Base-by-base conservation (phyloP, 64 coral and sea anemone genomes). In the Stylophora pistillata region DNA sequence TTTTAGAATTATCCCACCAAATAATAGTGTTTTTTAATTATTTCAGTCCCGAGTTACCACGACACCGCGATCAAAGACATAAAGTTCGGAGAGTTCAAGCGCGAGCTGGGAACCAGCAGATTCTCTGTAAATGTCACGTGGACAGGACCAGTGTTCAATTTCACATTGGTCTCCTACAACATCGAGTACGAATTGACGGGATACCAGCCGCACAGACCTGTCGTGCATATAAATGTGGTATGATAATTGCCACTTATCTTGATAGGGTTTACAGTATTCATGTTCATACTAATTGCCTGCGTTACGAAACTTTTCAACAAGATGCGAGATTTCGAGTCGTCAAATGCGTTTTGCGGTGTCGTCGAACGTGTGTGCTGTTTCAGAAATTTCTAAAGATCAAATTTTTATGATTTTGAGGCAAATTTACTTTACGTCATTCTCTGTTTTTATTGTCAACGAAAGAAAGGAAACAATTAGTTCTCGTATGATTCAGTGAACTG, bases 71-170 rank as follows among this genome's bases (percentile, higher is more conserved):
- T 84, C 23, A 47, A 37, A 25, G 52, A 68, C 53, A 2, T 69
- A 53, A 11, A 47, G 25, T 62, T 68, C 20, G 33, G 80, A 13
- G 62, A 26, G 2, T 84, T 68, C 52, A 5, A 69, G 0, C 59
- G 20, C 17, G 62, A 53, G 13, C 15, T 25, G 4, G 80, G 62
- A 54, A 84, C 11, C 15, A 62, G 13, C 23, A 84, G 60, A 17
- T 84, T 69, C 61, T 53, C 62, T 6, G 61, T 84, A 1, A 70
- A 69, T 53, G 47, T 53, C 34, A 53, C 80, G 30, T 84, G 80
- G 80, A 69, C 80, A 47, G 80, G 12, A 68, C 80, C 80, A 54
- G 33, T 5, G 2, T 84, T 84, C 17, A 62, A 84, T 34, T 33
- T 69, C 27, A 69, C 60, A 12, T 27, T 84, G 4, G 21, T 33